phyloP scores from a whole-genome alignment of 2,888 invertebrate genomes.

The Lepidocyrtoides sp. region DNA sequence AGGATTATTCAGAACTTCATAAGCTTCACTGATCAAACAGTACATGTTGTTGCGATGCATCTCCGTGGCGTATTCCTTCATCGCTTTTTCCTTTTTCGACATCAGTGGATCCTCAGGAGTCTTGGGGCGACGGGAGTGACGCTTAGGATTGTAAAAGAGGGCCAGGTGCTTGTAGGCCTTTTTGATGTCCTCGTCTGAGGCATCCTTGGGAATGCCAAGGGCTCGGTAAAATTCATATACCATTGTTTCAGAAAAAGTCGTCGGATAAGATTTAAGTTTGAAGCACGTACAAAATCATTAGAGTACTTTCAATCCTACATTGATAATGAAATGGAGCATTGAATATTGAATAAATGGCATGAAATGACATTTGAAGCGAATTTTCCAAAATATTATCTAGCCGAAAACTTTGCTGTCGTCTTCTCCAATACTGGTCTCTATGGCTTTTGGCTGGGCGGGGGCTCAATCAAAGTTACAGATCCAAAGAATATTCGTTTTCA shows the following conservation, averaged over 20 bases:
- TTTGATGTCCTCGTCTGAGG: constrained; percentile 91
- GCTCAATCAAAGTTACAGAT: too few species aligned
- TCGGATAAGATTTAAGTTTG: too few species aligned
- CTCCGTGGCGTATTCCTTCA: constrained; percentile 76
- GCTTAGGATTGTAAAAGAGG: constrained; percentile 82
- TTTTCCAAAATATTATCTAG: too few species aligned
- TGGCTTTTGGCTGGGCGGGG: too few species aligned
- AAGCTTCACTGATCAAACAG: constrained; percentile 92
- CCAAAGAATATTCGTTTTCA: too few species aligned
- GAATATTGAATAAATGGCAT: too few species aligned
- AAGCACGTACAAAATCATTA: too few species aligned
- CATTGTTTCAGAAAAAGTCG: too few species aligned
- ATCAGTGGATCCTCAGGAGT: constrained; percentile 85
- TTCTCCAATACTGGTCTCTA: too few species aligned
- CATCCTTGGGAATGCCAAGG: constrained; percentile 90
- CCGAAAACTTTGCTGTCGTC: background rate
- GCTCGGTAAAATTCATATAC: constrained; percentile 93
- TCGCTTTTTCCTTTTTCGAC: constrained; percentile 86
- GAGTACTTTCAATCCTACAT: too few species aligned
- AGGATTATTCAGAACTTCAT: constrained; percentile 91
- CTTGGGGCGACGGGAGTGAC: constrained; percentile 79
- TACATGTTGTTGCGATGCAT: constrained; percentile 86
- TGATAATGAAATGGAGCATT: too few species aligned
- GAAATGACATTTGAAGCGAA: too few species aligned
- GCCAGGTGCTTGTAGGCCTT: constrained; percentile 87